Evolutionary conservation across 30 jellyfish, hydroid and myxozoan genomes (phyloP), one percentile per base, ranked within the genome.

Genomic region (Calvadosia cruxmelitensis): DNA sequence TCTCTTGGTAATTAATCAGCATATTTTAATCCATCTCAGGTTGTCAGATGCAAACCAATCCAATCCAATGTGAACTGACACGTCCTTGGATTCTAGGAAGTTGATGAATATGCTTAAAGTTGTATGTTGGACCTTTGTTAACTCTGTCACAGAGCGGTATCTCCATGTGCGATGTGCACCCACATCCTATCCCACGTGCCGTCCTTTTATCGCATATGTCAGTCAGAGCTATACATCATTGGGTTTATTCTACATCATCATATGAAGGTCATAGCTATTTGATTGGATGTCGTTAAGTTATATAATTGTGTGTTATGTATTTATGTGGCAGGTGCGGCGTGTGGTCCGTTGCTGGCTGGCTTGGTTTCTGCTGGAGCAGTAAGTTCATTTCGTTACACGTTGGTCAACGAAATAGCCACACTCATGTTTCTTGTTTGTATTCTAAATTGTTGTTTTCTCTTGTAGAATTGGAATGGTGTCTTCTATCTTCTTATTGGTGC

Each of bases 341-440:
- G 79, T 5, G 96, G 96, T 12, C 96, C 96, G 0, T 66, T 85
- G 64, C 28, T 85, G 2, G 93, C 93, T 50, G 96, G 96, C 36
- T 69, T 85, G 0, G 29, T 85, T 3, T 63, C 91, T 10, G 83
- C 67, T 10, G n/a, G 57, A 5, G 57, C 10, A 5, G 57, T 42
- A 42, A 42, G 57, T 42, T n/a, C n/a, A n/a, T n/a, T n/a, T n/a
- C n/a, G n/a, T n/a, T n/a, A n/a, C n/a, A n/a, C n/a, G n/a, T n/a
- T n/a, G n/a, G n/a, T n/a, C n/a, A n/a, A n/a, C n/a, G n/a, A n/a
- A n/a, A n/a, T n/a, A n/a, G n/a, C n/a, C n/a, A n/a, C n/a, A n/a
- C n/a, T n/a, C n/a, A n/a, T n/a, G n/a, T n/a, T n/a, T n/a, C n/a
- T n/a, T n/a, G n/a, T n/a, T n/a, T n/a, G n/a, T n/a, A n/a, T n/a